phyloP scores from a whole-genome alignment of 2,113 vertebrate genomes.

The Lamprologus callipterus region DNA sequence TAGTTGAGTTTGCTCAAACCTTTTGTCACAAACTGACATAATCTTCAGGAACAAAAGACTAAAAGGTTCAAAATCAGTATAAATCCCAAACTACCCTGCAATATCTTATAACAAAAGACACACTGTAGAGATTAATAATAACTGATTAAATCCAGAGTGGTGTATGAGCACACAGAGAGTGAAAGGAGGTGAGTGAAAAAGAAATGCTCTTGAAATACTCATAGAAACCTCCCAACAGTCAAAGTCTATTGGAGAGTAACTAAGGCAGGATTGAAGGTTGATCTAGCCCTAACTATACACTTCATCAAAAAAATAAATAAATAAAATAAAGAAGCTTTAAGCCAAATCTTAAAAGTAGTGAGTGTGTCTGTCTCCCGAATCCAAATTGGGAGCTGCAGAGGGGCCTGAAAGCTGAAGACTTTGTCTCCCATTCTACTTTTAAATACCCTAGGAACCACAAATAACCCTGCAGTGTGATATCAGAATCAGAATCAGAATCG shows the following conservation, averaged over 20 bases:
- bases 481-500: no score
- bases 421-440: not conserved
- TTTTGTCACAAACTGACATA: not conserved
- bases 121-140: not conserved
- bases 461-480: not conserved
- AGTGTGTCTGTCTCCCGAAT: not conserved
- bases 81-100: not conserved
- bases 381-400: not conserved
- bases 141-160: not conserved
- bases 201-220: not conserved
- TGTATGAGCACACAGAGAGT: not conserved
- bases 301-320: not conserved
- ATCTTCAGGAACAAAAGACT: not conserved
- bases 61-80: not conserved
- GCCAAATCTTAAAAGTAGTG: not conserved
- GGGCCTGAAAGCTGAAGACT: not conserved
- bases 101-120: not conserved
- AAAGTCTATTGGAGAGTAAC: not conserved
- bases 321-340: not conserved
- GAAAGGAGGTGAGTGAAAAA: not conserved
- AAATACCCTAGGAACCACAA: not conserved
- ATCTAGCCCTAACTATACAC: not conserved
- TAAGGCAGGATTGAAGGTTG: not conserved
- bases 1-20: not conserved
- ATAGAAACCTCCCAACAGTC: not conserved